These are phyloP conservation scores for Urocitellus parryii DNA, from an alignment of 2,113 vertebrate species.

Conservation along the genomic window DNA sequence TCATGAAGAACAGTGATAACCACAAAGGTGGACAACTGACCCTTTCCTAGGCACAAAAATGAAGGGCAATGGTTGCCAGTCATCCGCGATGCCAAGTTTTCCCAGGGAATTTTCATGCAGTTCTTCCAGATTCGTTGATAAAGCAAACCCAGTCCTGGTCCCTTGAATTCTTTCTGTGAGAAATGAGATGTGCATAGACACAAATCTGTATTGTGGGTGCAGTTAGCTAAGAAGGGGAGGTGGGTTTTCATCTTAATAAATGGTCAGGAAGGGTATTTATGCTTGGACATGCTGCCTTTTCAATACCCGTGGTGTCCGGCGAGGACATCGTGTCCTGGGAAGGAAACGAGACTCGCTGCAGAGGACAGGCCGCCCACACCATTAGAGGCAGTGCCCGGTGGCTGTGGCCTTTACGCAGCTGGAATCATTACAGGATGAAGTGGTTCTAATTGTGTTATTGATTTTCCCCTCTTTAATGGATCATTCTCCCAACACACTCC, in stretches of 20 bases:
- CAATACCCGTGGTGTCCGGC: not conserved
- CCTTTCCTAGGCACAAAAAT: not conserved
- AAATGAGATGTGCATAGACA: not conserved
- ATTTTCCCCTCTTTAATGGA: conserved; percentile 88
- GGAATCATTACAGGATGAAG: conserved; percentile 83
- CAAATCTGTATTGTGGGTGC: not conserved
- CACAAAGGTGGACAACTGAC: not conserved
- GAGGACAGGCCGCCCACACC: not conserved
- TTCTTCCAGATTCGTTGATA: not conserved
- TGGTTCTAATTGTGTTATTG: conserved; percentile 88
- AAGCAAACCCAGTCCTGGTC: not conserved
- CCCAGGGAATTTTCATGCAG: not conserved
- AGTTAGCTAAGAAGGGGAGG: not conserved
- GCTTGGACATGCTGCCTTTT: not conserved
- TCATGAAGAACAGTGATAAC: not conserved
- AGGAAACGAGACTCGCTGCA: not conserved
- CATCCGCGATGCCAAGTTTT: not conserved
- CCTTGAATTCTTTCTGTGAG: not conserved
- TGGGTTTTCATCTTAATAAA: not conserved
- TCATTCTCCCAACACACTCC: conserved; percentile 79
- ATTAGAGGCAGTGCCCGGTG: conserved; percentile 32
- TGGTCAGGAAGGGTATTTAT: no score
- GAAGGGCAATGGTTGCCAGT: rapidly evolving
- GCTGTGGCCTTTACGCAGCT: conserved; percentile 79
- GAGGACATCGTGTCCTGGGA: not conserved